Evolutionary conservation across 1,140 invertebrate species (phyloP).

Genomic region (Helicoverpa armigera): DNA sequence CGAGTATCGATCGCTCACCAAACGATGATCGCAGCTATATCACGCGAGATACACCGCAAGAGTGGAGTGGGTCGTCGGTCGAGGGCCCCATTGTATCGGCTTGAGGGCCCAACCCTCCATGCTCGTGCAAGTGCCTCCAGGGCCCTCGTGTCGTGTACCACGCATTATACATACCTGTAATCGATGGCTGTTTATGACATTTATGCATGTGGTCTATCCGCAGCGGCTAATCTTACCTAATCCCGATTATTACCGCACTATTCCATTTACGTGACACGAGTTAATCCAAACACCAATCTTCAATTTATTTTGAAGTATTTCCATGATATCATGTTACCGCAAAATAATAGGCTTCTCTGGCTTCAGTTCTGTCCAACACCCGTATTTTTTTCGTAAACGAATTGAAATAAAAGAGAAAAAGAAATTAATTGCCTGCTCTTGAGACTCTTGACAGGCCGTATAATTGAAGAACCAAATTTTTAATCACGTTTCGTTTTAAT

Average conservation of each 20-base stretch:
- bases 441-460: conserved; percentile 39
- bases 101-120: conserved; percentile 5
- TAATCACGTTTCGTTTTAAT: conserved; percentile 42
- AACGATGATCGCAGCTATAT: conserved; percentile 29
- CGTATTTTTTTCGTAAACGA: conserved; percentile 23
- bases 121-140: conserved; percentile 20
- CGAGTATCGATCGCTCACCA: conserved; percentile 20
- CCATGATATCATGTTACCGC: not conserved
- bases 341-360: conserved; percentile 1
- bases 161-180: conserved; percentile 29
- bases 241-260: not conserved
- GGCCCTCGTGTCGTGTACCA: conserved; percentile 1
- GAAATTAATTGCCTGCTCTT: conserved; percentile 39
- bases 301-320: not conserved
- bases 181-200: conserved; percentile 20
- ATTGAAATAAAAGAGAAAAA: conserved; percentile 38
- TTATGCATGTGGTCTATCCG: not conserved
- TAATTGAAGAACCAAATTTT: conserved; percentile 27
- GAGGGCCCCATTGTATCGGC: conserved; percentile 42
- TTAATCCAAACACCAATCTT: not conserved
- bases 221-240: not conserved
- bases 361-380: not conserved
- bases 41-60: conserved; percentile 29
- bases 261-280: not conserved
- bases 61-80: conserved; percentile 29